These are phyloP conservation scores for Amia ocellicauda DNA, from an alignment of 2,113 vertebrate genomes.

Conservation along the genomic window DNA sequence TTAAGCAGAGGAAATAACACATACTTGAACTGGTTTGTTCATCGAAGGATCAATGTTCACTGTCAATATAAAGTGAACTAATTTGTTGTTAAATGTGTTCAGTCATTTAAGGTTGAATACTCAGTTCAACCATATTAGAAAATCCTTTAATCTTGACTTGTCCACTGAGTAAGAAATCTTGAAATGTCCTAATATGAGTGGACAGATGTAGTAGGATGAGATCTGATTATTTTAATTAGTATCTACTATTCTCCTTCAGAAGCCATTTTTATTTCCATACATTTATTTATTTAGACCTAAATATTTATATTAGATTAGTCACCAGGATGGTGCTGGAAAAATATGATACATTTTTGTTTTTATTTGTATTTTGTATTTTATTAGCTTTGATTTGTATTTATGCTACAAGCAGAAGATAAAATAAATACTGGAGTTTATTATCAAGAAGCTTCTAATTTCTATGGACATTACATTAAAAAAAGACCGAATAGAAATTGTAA, in stretches of 20 bases:
- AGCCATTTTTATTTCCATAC: too few species aligned
- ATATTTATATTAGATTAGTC: too few species aligned
- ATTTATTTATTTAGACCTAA: too few species aligned
- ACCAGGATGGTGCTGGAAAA: too few species aligned
- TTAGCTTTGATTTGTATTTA: too few species aligned
- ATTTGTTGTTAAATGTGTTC: constrained; percentile 92
- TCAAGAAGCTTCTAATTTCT: too few species aligned
- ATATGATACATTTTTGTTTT: too few species aligned
- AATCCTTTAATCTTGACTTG: constrained; percentile 98
- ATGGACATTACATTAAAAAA: too few species aligned
- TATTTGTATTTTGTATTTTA: too few species aligned
- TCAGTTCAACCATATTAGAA: constrained; percentile 91
- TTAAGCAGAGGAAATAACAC: constrained; percentile 69
- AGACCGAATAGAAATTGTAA: too few species aligned
- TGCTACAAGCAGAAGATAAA: too few species aligned
- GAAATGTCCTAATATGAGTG: constrained; percentile 90
- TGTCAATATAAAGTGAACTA: constrained; percentile 93
- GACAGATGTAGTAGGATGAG: constrained; percentile 91
- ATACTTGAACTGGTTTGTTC: constrained; percentile 74
- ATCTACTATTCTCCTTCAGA: constrained; percentile 58
- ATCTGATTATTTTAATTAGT: constrained; percentile 99
- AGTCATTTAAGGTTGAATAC: constrained; percentile 87
- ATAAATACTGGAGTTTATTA: too few species aligned
- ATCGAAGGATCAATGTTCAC: constrained; percentile 84
- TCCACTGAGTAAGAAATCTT: constrained; percentile 84